Evolutionary conservation across 2,888 invertebrate species (phyloP), one percentile per base, ranked within the genome.

Genomic region (Drosophila prolongata): DNA sequence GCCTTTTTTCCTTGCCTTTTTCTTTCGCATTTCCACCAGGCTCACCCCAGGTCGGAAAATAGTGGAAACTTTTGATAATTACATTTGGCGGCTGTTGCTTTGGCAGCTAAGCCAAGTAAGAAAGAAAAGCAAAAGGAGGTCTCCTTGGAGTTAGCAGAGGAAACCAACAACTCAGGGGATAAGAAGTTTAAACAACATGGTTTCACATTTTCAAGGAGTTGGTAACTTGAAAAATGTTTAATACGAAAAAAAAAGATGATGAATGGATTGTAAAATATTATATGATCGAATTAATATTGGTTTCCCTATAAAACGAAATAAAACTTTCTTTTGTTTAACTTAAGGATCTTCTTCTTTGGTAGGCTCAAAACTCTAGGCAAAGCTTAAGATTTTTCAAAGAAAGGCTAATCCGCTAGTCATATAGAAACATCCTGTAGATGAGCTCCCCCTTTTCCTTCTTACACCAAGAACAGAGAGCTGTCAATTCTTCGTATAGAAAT

Each of bases 1-100:
- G n/a, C 37, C 13, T 27, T 13, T 30, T 53, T 55, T 55, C 46
- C 42, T 53, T 46, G 47, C 14, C 27, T 46, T 54, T 54, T 56
- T 50, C 52, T 24, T 49, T 56, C 38, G 27, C 38, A 62, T 59
- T 60, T 62, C 16, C 43, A 44, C 53, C 34, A 16, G 16, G 46
- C 50, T 43, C 67, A 34, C 52, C 40, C 42, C 49, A 43, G 43
- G 54, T 62, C 37, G 70, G 62, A 75, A 83, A 82, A 81, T 79
- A 83, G 86, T 81, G 75, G 64, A 86, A 86, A 84, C 83, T 83
- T 86, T 84, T 70, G 80, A 86, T 84, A 84, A 86, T 84, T 86
- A 83, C 86, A 86, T 84, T 86, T 85, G 73, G 67, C 75, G 79
- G 77, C 72, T 66, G 71, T 75, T 74, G 78, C 80, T 80, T 72